Base-by-base conservation (phyloP, 2,113 vertebrate genomes). In the Macquaria ambigua region DNA sequence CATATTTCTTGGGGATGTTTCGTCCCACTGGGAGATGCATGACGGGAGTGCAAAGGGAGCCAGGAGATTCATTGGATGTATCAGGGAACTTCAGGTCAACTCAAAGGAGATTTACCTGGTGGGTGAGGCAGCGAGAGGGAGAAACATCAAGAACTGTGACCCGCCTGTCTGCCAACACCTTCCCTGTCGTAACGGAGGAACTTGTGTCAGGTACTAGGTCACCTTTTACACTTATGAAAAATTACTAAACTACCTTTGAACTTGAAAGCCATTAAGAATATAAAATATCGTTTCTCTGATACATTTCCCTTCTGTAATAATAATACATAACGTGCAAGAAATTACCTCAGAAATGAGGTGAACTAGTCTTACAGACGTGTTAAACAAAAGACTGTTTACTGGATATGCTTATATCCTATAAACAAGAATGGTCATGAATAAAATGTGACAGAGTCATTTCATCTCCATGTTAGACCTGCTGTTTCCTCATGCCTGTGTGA, bases 151-250 rank as follows among this genome's bases (percentile, higher is more conserved):
- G 50, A 97, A 96, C 91, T 98, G 96, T 82, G 93, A 95, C 21
- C 87, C 95, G 9, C 92, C 94, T 0, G 82, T 95, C 81, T 97
- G 96, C 91, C 94, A 95, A 72, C 94, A 93, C 84, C 91, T 92
- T 68, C 96, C 94, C 9, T 98, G 97, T 78, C 94, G 8, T 55
- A 97, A 97, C n/a, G 96, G 97, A 67, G 96, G 96, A 76, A 97
- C 95, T 43, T 98, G 97, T 84, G 86, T 93, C 83, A 96, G 97
- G 97, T 98, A 95, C 73, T 74, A 37, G 16, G 72, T 80, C 69
- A 80, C 77, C 43, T 91, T 61, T 53, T 37, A 76, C 37, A 56
- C 16, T 53, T 78, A 84, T 56, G 76, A 68, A 70, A 78, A 16
- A 67, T 70, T 48, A 71, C 73, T 72, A 12, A 28, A 41, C 66